Percentiles rank a stretch among this genome's conserved stretches.
Conservation (phyloP, 1,140 invertebrate genomes). For the Trichomalopsis sarcophagae region DNA sequence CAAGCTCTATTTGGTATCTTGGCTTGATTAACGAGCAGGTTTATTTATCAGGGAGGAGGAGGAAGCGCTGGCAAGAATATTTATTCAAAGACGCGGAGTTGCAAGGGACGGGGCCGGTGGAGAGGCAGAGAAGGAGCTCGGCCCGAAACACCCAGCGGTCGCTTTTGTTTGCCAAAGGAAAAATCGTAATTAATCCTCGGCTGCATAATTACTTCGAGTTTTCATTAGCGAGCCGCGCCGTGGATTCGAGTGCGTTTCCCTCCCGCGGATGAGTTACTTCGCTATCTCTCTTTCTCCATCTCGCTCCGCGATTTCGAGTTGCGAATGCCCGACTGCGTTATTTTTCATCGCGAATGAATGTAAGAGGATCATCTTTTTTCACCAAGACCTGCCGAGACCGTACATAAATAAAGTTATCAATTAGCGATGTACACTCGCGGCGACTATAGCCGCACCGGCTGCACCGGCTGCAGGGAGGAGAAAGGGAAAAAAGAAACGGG, state of each 20-base stretch:
- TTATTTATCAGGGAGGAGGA: conserved; percentile 25
- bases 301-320: not conserved
- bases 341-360: not conserved
- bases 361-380: not conserved
- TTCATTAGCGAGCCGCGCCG: conserved; percentile 34
- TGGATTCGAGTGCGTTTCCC: conserved; percentile 6
- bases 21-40: conserved; percentile 32
- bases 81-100: conserved; percentile 16
- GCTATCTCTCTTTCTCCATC: not conserved
- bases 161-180: conserved; percentile 39
- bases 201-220: conserved; percentile 45
- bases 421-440: not conserved
- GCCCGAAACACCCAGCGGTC: not conserved
- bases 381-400: not conserved
- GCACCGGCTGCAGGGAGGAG: not conserved
- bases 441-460: not conserved
- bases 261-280: not conserved
- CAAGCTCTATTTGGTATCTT: conserved; percentile 18
- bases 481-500: not conserved
- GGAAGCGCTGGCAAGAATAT: not conserved
- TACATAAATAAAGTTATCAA: not conserved
- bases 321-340: not conserved
- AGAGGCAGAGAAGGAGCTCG: not conserved
- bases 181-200: conserved; percentile 42
- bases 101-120: not conserved